A percentile compares a stretch with the other conserved stretches of the same genome.
phyloP scores from a whole-genome alignment of 2,888 invertebrate species.

The Eucera pruinosa region DNA sequence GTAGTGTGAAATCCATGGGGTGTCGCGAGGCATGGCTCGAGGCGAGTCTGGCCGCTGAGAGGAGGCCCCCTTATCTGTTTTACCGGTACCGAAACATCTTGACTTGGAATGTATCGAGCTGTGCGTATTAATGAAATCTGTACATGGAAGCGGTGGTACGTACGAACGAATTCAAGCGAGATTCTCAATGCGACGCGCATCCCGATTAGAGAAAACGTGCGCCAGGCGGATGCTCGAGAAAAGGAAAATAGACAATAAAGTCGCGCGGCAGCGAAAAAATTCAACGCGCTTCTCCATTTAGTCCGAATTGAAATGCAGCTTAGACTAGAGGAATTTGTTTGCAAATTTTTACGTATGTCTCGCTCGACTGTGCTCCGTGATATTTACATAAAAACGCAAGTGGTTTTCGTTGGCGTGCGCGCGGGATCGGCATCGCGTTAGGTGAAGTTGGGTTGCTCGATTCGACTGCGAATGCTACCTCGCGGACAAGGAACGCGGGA shows the following conservation, averaged over 20 bases:
- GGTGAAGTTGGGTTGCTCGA: slow-evolving; percentile 17
- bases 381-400: slow-evolving; percentile 44
- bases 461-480: slow-evolving; percentile 20
- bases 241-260: too few species aligned
- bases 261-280: neutral
- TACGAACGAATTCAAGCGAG: slow-evolving; percentile 12
- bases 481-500: slow-evolving; percentile 16
- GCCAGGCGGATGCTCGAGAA: neutral
- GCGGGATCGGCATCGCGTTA: slow-evolving; percentile 25
- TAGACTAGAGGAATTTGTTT: slow-evolving; percentile 36
- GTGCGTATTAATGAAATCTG: slow-evolving; percentile 46
- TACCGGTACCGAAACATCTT: slow-evolving; percentile 23
- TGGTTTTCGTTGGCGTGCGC: slow-evolving; percentile 40
- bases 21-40: too few species aligned
- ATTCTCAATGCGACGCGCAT: slow-evolving; percentile 10
- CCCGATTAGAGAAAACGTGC: neutral
- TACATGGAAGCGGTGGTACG: slow-evolving; percentile 46
- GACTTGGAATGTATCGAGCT: slow-evolving; percentile 56
- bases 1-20: too few species aligned
- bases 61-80: too few species aligned
- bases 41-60: too few species aligned
- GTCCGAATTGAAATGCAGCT: slow-evolving; percentile 13
- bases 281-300: slow-evolving; percentile 9
- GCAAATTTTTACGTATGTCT: slow-evolving; percentile 23
- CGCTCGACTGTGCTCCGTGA: slow-evolving; percentile 20